phyloP scores from a whole-genome alignment of 2,797 vertebrate species.

The Gephyroberyx darwinii region DNA sequence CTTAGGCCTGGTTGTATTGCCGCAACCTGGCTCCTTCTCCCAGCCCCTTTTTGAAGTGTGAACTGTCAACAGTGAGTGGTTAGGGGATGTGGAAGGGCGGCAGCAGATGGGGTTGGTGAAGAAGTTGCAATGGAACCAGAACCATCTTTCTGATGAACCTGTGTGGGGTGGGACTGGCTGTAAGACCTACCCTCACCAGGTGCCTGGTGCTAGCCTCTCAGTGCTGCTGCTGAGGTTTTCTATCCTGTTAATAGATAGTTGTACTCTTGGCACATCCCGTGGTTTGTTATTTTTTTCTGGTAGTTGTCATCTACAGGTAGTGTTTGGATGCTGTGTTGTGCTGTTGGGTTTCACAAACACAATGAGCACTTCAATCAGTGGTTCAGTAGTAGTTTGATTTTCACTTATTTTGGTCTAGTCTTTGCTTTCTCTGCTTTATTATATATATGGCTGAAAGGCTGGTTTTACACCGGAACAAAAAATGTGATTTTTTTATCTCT shows the following conservation, averaged over 20 bases:
- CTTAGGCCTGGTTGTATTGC: slow-evolving; percentile 27
- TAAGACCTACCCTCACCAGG: slow-evolving; percentile 38
- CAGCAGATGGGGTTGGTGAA: not conserved
- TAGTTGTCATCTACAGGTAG: slow-evolving; percentile 6
- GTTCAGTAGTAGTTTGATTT: not conserved
- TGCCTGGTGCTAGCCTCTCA: slow-evolving; percentile 67
- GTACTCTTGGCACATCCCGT: not conserved
- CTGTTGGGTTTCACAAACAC: not conserved
- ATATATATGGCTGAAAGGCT: not conserved
- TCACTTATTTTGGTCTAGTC: not conserved
- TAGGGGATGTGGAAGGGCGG: not conserved
- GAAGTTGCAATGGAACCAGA: slow-evolving; percentile 13
- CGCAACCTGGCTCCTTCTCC: slow-evolving; percentile 6
- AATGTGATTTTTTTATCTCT: not conserved
- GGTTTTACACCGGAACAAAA: not conserved
- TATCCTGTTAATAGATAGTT: slow-evolving; percentile 31
- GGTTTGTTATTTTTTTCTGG: not conserved
- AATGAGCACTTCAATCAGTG: not conserved
- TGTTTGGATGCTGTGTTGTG: not conserved
- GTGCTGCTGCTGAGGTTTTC: slow-evolving; percentile 60
- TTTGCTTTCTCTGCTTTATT: not conserved
- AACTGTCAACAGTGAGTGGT: not conserved
- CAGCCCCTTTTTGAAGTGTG: not conserved
- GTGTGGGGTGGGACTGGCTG: slow-evolving; percentile 17
- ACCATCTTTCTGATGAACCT: slow-evolving; percentile 32